A percentile compares a stretch with the other conserved stretches of the same genome.
phyloP scores from a whole-genome alignment of 2,797 vertebrate species.

The Hydrolagus colliei region DNA sequence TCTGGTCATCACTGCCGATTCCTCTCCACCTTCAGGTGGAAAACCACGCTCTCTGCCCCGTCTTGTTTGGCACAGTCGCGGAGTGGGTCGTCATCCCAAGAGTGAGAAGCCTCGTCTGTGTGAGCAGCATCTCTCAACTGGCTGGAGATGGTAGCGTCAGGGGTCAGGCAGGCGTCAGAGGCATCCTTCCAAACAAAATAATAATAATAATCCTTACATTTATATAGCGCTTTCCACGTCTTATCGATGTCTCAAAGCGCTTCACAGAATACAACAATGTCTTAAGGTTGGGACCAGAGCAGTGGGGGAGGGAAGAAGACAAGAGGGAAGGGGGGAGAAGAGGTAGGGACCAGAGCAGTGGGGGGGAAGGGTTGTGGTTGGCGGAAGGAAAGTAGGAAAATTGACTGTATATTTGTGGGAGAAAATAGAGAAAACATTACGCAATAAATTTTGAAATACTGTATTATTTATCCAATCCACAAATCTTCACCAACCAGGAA shows the following conservation, averaged over 20 bases:
- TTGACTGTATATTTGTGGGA: neutral
- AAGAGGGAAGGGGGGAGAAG: neutral
- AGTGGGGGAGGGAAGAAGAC: neutral
- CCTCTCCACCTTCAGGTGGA: constrained; percentile 49
- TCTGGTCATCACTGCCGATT: constrained; percentile 48
- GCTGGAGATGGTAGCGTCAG: constrained; percentile 50
- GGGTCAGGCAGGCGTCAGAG: constrained; percentile 71
- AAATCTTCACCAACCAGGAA: too few species aligned
- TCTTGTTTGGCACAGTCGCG: constrained; percentile 56
- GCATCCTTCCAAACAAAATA: constrained; percentile 59
- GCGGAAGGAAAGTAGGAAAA: too few species aligned
- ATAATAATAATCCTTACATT: too few species aligned
- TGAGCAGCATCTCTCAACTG: constrained; percentile 37
- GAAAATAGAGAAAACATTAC: neutral
- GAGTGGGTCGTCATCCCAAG: constrained; percentile 47
- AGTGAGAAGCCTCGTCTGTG: constrained; percentile 49
- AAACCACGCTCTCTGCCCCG: constrained; percentile 44
- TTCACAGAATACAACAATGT: too few species aligned
- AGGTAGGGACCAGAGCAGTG: too few species aligned
- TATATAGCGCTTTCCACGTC: too few species aligned
- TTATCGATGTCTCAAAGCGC: too few species aligned
- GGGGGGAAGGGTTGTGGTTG: too few species aligned
- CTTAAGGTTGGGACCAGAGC: constrained; percentile 8
- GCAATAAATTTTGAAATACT: too few species aligned
- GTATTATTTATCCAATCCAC: too few species aligned